These are phyloP conservation scores for Oikopleura vanhoeffeni DNA, from an alignment of 23 tunicate genomes.

Conservation along the genomic window DNA sequence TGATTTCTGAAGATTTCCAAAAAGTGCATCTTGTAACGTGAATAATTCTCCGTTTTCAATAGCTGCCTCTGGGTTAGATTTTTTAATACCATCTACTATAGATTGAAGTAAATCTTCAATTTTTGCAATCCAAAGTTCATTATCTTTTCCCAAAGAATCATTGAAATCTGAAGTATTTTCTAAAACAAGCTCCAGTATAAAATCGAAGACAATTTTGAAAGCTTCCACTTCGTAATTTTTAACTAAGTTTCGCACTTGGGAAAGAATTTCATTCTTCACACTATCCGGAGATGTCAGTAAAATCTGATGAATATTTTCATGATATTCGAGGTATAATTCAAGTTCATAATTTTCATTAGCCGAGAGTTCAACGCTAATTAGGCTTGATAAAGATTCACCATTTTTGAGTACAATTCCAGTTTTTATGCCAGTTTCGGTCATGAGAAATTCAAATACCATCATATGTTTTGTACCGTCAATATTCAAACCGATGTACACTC, in stretches of 20 bases:
- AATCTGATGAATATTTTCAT: neutral
- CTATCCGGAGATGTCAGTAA: neutral
- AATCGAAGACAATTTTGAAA: neutral
- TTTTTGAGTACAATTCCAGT: neutral
- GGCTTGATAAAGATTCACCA: neutral
- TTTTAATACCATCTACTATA: neutral
- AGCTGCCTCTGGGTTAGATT: neutral
- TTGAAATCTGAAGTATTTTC: no score
- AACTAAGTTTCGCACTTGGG: neutral
- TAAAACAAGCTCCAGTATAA: neutral
- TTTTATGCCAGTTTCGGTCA: neutral
- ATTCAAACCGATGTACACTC: neutral
- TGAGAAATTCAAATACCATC: neutral
- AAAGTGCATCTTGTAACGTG: no score
- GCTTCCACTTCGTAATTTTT: neutral
- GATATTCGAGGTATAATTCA: neutral
- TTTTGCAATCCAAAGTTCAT: neutral
- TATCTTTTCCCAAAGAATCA: neutral
- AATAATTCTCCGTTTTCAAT: neutral
- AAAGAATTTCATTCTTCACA: neutral
- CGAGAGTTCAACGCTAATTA: neutral
- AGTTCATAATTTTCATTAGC: neutral
- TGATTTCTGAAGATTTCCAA: no score
- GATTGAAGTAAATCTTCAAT: neutral
- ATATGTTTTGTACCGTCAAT: neutral